Base-by-base conservation (phyloP, 2,888 invertebrate species). In the Cistogaster globosa region DNA sequence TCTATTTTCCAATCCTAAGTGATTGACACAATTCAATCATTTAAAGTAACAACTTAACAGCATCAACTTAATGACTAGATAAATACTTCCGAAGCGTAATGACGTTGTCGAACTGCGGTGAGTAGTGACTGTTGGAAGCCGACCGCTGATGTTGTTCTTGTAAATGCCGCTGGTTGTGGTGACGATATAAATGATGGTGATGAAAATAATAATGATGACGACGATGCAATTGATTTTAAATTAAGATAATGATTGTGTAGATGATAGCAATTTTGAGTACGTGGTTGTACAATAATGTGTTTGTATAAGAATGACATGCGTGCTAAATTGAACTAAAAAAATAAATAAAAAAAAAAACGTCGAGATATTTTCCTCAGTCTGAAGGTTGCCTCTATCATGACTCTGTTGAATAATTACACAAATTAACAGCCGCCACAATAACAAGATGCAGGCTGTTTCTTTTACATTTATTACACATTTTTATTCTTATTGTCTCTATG, bases 381-480 rank as follows among this genome's bases (percentile, higher is more conserved):
- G 63, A 65, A 79, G 82, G 74, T 80, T 83, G 71, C 32, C 57
- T 78, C 62, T 75, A 83, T 71, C 83, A 83, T 55, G 79, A 65
- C 57, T 55, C 45, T 45, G 57, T 16, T 53, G 86, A 87, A 87
- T 87, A 87, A 87, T 87, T 86, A 85, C 83, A 86, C 79, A 80
- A 87, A 87, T 87, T 86, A 86, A 74, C 80, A 74, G 76, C 76
- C 38, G 20, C 72, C 72, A 62, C 80, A 51, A 18, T 16, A 20
- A 88, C 80, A 90, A 71, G 72, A 75, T 63, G 57, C 55, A 74
- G n/a, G 32, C 45, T 51, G 58, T 65, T 75, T 18, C 51, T 20
- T 20, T 68, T 36, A 7, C 48, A 11, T 67, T 2, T 38, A 38
- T 7, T 38, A 38, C 38, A 38, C 38, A 38, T 26, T 26, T 2